Conservation (phyloP, 2,113 vertebrate species). For the Cochlearius cochlearius region DNA sequence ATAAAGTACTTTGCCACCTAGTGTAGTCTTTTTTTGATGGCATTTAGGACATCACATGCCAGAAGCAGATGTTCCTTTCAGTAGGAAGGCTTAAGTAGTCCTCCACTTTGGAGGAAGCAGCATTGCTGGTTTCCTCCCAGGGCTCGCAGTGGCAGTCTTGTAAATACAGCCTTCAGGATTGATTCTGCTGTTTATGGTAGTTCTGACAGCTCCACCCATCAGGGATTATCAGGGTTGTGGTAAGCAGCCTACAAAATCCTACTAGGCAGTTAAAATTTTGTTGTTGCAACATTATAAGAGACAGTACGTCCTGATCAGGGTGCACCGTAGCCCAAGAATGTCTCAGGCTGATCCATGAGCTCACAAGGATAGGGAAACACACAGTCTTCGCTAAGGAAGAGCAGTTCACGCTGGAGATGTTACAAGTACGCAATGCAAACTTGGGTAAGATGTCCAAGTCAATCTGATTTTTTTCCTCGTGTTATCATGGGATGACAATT, state of each 20-base stretch:
- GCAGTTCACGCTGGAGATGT: background rate
- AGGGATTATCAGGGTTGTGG: background rate
- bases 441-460: background rate
- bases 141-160: background rate
- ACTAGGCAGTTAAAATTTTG: background rate
- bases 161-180: background rate
- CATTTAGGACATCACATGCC: background rate
- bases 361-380: background rate
- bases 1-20: background rate
- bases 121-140: background rate
- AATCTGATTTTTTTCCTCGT: background rate
- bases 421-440: rapidly evolving
- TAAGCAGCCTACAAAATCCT: background rate
- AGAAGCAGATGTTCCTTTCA: background rate
- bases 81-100: background rate
- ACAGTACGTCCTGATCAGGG: background rate
- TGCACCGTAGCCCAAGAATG: rapidly evolving
- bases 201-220: background rate
- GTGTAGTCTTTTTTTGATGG: background rate
- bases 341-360: background rate
- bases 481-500: background rate
- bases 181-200: background rate
- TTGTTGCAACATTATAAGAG: background rate
- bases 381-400: background rate
- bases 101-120: background rate